Percentiles rank a stretch among this genome's conserved stretches.
These are phyloP conservation scores for Troilus luridus DNA, from an alignment of 2,888 invertebrate species.

Conservation along the genomic window DNA sequence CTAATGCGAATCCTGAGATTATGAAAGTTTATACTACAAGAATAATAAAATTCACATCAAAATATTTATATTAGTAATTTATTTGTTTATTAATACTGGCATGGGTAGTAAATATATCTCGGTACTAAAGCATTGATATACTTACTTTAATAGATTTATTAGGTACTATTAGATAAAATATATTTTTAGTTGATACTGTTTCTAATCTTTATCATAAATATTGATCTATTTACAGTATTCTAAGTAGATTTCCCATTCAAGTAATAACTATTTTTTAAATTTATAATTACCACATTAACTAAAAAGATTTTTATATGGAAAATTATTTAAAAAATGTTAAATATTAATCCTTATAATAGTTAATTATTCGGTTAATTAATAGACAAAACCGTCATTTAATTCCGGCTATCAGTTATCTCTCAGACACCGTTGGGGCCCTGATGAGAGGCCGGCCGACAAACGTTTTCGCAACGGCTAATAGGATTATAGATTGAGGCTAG, in stretches of 20 bases:
- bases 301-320: not conserved
- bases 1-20: too few relatives aligned
- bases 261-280: too few relatives aligned
- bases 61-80: too few relatives aligned
- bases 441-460: slow-evolving; percentile 33
- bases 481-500: slow-evolving; percentile 58
- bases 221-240: not conserved
- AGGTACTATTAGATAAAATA: too few relatives aligned
- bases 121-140: too few relatives aligned
- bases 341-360: not conserved
- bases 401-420: not conserved
- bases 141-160: too few relatives aligned
- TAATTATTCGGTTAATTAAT: not conserved
- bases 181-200: not conserved
- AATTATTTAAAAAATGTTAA: not conserved
- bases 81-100: too few relatives aligned
- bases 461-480: slow-evolving; percentile 57
- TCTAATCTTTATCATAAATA: not conserved
- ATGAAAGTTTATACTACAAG: too few relatives aligned
- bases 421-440: not conserved
- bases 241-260: not conserved
- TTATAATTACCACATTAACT: too few relatives aligned
- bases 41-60: too few relatives aligned
- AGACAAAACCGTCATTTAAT: not conserved
- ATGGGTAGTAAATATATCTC: too few relatives aligned